phyloP scores from a whole-genome alignment of 2,113 vertebrate species.

The Dasyurus viverrinus region DNA sequence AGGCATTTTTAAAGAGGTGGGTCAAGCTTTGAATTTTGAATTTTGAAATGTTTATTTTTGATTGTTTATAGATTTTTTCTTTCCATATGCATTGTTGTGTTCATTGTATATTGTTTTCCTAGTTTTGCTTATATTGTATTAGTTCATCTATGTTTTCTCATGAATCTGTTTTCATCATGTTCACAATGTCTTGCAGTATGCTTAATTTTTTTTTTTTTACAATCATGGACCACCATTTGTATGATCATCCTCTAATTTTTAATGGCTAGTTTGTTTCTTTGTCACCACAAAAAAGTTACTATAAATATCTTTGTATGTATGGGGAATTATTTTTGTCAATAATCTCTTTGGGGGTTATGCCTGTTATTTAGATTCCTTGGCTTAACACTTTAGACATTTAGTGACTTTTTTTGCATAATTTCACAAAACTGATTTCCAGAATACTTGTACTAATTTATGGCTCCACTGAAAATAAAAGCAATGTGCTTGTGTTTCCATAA shows the following conservation, averaged over 20 bases:
- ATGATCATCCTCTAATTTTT: neutral
- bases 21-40: no score
- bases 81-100: neutral
- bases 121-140: neutral
- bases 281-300: neutral
- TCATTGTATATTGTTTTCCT: neutral
- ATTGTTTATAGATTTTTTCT: neutral
- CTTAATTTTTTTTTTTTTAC: neutral
- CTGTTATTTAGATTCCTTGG: neutral
- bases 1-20: neutral
- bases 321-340: neutral
- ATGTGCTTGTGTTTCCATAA: neutral
- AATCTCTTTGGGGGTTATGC: neutral
- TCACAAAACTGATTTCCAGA: no score
- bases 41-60: neutral
- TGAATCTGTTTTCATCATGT: neutral
- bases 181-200: neutral
- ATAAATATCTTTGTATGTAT: neutral
- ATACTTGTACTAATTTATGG: neutral
- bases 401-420: neutral
- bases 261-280: neutral
- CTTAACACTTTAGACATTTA: neutral
- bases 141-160: neutral
- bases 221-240: neutral
- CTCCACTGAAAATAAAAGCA: neutral